Percentiles rank a stretch among this genome's conserved stretches.
phyloP scores from a whole-genome alignment of 2,113 vertebrate genomes.

The Stomatorhinus ivindoensis region DNA sequence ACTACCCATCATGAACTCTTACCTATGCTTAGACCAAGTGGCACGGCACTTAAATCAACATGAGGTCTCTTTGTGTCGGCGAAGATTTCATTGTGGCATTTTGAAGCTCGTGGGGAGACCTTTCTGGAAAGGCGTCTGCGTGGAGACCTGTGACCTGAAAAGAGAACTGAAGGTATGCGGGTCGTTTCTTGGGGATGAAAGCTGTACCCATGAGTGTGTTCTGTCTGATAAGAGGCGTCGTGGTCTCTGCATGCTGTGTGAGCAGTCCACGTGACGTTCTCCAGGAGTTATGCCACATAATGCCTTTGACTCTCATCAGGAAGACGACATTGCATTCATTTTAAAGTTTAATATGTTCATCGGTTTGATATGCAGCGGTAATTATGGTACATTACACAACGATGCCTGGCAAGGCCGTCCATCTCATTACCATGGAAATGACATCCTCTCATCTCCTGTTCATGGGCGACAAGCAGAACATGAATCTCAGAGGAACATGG shows the following conservation, averaged over 20 bases:
- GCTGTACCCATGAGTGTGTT: background rate
- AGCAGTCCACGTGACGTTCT: background rate
- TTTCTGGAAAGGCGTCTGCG: background rate
- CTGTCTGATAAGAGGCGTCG: background rate
- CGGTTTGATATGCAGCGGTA: background rate
- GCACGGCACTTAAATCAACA: background rate
- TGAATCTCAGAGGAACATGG: background rate
- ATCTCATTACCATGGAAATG: constrained; percentile 1
- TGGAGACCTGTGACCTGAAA: background rate
- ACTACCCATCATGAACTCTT: background rate
- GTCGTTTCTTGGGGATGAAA: background rate
- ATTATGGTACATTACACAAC: background rate
- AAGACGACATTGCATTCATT: background rate
- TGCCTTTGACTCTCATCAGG: background rate
- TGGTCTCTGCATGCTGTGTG: background rate
- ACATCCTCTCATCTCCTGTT: background rate
- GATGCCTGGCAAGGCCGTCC: background rate
- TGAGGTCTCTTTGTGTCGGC: background rate
- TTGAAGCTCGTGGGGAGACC: background rate
- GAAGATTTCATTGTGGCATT: background rate
- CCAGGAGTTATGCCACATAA: background rate
- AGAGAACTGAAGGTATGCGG: background rate
- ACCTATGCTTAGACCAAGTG: background rate
- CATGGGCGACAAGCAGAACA: background rate
- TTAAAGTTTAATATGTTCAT: constrained; percentile 11